Base-by-base conservation (phyloP, 2,797 vertebrate genomes). In the Lithobates pipiens region DNA sequence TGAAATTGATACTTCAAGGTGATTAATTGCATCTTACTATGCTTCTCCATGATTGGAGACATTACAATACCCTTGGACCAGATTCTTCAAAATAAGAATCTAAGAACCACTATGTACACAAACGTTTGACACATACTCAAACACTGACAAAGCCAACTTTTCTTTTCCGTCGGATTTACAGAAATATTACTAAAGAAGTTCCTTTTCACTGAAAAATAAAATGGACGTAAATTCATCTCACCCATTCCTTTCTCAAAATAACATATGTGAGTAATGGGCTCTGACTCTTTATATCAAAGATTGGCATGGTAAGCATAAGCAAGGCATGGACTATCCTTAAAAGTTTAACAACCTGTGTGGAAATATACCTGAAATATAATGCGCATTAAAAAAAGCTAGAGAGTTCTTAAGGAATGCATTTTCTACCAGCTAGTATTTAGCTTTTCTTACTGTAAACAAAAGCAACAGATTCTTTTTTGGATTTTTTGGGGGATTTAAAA, bases 1-100 rank as follows among this genome's bases (percentile, higher is more conserved):
- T 73, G 44, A 77, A 23, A 44, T 42, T n/a, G 1, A 1, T 6
- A 50, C 10, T 7, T 9, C 75, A 65, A 67, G 54, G 85, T 85
- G 89, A 91, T 88, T 76, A 23, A 85, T 88, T 89, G 85, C 89
- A 84, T 92, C 89, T 88, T 87, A 89, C 91, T 88, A 85, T 84
- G 34, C 65, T 88, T 74, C 77, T 79, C 88, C 86, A 88, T 89
- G 54, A 68, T 73, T 84, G 90, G 90, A 90, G 88, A 83, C 76
- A 63, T 80, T 77, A 88, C 87, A 90, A 89, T 86, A 77, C 87
- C 92, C 85, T 74, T 80, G 74, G 75, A 82, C 54, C 82, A 73
- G 87, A 85, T 79, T 86, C 83, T 85, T 85, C 76, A 87, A 88
- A 67, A 42, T 61, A 88, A 88, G 82, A 83, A 71, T 82, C 85